Conservation (phyloP, 2,888 invertebrate genomes). For the Tetragnatha montana region DNA sequence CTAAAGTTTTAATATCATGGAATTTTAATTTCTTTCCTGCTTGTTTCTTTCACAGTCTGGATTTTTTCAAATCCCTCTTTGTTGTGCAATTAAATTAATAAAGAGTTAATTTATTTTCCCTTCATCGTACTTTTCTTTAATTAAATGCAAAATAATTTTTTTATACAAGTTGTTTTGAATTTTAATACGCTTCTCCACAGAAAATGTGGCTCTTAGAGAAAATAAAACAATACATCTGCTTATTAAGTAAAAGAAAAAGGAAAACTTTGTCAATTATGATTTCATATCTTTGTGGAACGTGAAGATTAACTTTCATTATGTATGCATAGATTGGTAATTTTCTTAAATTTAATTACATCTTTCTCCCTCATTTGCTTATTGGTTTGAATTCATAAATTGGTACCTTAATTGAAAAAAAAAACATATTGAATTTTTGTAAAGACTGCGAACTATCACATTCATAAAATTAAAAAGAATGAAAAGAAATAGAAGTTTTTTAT, state of each 20-base stretch:
- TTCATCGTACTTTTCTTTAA: background rate
- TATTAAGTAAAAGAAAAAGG: no score
- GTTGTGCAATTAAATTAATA: background rate
- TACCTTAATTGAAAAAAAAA: no score
- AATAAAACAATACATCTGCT: no score
- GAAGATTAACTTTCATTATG: background rate
- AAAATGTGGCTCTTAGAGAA: no score
- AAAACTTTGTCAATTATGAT: background rate
- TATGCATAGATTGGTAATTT: background rate
- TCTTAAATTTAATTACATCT: background rate
- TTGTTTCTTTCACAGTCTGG: background rate
- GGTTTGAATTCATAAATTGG: no score
- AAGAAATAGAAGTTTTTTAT: no score
- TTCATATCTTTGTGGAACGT: background rate
- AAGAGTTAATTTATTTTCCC: background rate
- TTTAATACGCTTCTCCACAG: no score
- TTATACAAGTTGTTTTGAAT: no score
- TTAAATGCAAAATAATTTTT: background rate
- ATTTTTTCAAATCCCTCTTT: background rate
- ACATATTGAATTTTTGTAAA: no score
- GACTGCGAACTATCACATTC: no score
- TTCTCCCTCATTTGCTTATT: background rate
- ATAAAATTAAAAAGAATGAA: no score
- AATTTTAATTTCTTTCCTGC: background rate
- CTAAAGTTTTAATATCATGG: background rate